phyloP scores from a whole-genome alignment of 2,888 invertebrate species.

The Pandemis heparana region DNA sequence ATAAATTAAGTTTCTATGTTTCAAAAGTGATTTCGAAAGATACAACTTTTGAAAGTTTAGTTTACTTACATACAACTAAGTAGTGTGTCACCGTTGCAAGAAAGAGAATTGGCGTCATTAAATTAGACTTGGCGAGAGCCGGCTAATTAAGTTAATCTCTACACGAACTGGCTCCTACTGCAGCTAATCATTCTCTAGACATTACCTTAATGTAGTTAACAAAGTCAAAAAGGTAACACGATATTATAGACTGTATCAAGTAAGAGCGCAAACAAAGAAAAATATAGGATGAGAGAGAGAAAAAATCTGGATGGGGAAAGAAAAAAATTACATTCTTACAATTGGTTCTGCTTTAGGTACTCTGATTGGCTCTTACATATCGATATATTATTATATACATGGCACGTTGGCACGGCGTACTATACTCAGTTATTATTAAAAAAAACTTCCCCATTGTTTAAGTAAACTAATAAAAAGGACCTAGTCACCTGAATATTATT shows the following conservation, averaged over 20 bases:
- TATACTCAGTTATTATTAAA: too few relatives aligned
- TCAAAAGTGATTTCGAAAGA: too few relatives aligned
- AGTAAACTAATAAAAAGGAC: too few relatives aligned
- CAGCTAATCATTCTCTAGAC: not conserved
- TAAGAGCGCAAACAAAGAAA: not conserved
- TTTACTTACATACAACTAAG: too few relatives aligned
- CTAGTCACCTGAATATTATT: too few relatives aligned
- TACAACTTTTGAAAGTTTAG: too few relatives aligned
- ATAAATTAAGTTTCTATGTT: too few relatives aligned
- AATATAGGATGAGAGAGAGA: not conserved
- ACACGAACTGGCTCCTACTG: not conserved
- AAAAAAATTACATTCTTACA: not conserved
- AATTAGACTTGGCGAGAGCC: conserved; percentile 17
- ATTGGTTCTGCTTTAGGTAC: too few relatives aligned
- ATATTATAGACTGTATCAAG: not conserved
- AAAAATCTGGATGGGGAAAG: not conserved
- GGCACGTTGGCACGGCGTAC: too few relatives aligned
- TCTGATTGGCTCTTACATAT: too few relatives aligned
- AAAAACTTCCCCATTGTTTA: too few relatives aligned
- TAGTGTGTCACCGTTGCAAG: conserved; percentile 6
- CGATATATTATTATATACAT: too few relatives aligned
- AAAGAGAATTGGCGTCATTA: conserved; percentile 18
- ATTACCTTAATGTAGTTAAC: conserved; percentile 1
- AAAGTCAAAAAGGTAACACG: not conserved
- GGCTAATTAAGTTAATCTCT: conserved; percentile 22